Evolutionary conservation across 1,140 invertebrate genomes (phyloP), one percentile per base, ranked within the genome.

Genomic region (Scaptomyza hsui): DNA sequence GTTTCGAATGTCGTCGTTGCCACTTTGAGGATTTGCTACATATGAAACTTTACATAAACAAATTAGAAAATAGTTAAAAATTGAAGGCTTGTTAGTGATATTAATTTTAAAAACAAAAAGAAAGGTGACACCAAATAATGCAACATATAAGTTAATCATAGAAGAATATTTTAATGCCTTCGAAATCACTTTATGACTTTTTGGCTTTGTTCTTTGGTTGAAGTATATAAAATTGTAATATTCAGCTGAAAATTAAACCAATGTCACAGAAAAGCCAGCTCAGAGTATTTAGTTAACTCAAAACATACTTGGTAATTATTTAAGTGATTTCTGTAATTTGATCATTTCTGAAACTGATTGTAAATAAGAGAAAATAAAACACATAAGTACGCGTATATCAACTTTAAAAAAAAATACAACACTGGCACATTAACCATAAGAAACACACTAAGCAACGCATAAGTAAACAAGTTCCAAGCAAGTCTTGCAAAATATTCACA

Each of bases 71-170:
- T 12, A 19, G 47, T 53, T 26, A 55, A 26, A 68, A 55, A 67
- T 56, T 48, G 60, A 72, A 78, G 73, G 82, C 82, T 82, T 86
- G 72, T 88, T 86, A 86, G 82, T 86, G 82, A 86, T 86, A 86
- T 78, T 86, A 86, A 82, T 86, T 86, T 86, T 82, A 88, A 88
- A 78, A 35, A 61, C 10, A 7, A 21, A 35, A 41, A 29, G 9
- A 29, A 7, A 29, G 4, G 6, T 55, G 5, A 13, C 39, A 35
- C 19, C 24, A 10, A 44, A 32, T 42, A 49, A 65, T 49, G n/a
- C 29, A 24, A 45, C 18, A 21, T 9, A 26, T 51, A 19, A 29
- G 35, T 41, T 61, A 4, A 52, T 37, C 37, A 9, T 16, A 41
- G 15, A 6, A 29, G 21, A 49, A 10, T 48, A 35, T 42, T 60